Conservation (phyloP, 2,113 vertebrate species). For the Amblyopsis rosae region DNA sequence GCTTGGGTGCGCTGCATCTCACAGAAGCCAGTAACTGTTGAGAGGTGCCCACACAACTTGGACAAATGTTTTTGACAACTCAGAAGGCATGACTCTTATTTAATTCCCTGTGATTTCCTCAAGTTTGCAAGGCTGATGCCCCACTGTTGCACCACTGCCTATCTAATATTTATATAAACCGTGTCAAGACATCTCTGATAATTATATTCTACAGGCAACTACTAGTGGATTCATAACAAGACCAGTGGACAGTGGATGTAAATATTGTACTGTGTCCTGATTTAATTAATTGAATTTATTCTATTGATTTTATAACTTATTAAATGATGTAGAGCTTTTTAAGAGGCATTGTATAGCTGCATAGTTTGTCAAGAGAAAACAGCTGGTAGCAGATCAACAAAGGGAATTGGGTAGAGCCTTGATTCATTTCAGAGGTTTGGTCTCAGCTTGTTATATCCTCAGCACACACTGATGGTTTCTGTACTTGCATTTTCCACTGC, state of each 20-base stretch:
- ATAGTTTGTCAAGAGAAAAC: conserved; percentile 45
- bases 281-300: conserved; percentile 23
- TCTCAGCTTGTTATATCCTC: conserved; percentile 31
- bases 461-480: conserved; percentile 33
- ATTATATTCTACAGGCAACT: conserved; percentile 66
- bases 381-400: conserved; percentile 7
- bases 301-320: conserved; percentile 64
- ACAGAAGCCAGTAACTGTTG: too few relatives aligned
- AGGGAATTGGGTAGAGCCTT: conserved; percentile 21
- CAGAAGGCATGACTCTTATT: too few relatives aligned
- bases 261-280: conserved; percentile 66
- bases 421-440: conserved; percentile 46
- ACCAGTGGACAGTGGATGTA: conserved; percentile 55
- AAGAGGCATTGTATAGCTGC: conserved; percentile 61
- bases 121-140: too few relatives aligned
- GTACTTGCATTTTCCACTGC: conserved; percentile 26
- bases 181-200: conserved; percentile 29
- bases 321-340: conserved; percentile 61
- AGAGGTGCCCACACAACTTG: too few relatives aligned
- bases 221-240: conserved; percentile 36
- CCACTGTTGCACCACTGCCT: too few relatives aligned
- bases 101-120: too few relatives aligned
- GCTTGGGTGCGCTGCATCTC: too few relatives aligned
- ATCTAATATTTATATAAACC: too few relatives aligned
- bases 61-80: too few relatives aligned